Percentiles rank a stretch among this genome's conserved stretches.
Evolutionary conservation across 1,140 invertebrate species (phyloP).

Genomic region (Drusus annulatus): DNA sequence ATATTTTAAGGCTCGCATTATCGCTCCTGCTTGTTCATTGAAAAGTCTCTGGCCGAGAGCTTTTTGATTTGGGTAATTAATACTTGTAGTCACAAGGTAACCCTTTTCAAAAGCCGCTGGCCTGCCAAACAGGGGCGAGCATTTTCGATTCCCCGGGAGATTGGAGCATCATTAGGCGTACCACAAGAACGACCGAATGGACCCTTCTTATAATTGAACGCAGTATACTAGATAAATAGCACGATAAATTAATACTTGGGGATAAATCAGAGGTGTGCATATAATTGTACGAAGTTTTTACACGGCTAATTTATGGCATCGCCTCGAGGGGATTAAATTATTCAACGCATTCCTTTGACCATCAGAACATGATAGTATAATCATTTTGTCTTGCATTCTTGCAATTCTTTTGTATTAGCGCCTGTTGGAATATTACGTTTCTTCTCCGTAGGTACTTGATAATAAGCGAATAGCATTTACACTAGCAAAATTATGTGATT

Average conservation of each 20-base stretch:
- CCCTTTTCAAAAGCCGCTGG: constrained; percentile 4
- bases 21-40: constrained; percentile 8
- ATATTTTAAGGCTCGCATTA: constrained; percentile 2
- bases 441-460: too few species aligned
- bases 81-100: constrained; percentile 1
- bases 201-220: not conserved
- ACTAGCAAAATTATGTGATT: too few species aligned
- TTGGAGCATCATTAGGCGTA: constrained; percentile 8
- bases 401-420: too few species aligned
- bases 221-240: not conserved
- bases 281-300: not conserved
- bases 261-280: not conserved
- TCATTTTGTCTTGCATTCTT: too few species aligned
- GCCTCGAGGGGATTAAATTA: too few species aligned
- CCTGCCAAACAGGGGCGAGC: not conserved
- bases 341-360: too few species aligned
- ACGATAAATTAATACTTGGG: not conserved
- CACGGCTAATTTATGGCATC: too few species aligned
- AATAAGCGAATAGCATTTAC: too few species aligned
- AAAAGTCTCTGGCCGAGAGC: constrained; percentile 3
- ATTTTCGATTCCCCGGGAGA: constrained; percentile 5
- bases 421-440: too few species aligned
- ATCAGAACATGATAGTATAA: too few species aligned
- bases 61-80: constrained; percentile 39
- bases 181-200: not conserved